Percentiles rank a stretch among this genome's conserved stretches.
phyloP scores from a whole-genome alignment of 2,113 vertebrate genomes.

The Okapia johnstoni region DNA sequence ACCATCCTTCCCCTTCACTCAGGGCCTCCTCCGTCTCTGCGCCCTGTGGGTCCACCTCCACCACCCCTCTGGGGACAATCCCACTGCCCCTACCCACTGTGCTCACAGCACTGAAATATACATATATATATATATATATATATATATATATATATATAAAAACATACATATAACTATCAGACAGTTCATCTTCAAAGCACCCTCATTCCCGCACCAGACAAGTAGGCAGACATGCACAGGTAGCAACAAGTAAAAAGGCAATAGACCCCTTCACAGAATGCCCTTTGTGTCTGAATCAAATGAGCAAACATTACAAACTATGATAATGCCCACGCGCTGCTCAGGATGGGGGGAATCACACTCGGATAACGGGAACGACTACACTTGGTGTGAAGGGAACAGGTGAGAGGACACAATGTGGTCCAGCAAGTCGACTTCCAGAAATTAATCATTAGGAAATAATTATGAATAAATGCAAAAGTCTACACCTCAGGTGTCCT shows the following conservation, averaged over 20 bases:
- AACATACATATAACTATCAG: neutral
- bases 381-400: neutral
- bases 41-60: accelerated
- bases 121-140: too few species aligned
- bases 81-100: too few species aligned
- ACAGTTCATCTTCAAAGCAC: neutral
- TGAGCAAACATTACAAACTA: neutral
- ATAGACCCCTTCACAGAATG: too few species aligned
- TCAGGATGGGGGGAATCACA: too few species aligned
- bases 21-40: neutral
- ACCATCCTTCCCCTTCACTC: too few species aligned
- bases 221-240: neutral
- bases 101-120: neutral
- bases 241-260: neutral
- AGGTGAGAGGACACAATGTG: neutral
- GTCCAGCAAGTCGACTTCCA: neutral
- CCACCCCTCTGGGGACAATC: accelerated
- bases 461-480: neutral
- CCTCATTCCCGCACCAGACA: neutral
- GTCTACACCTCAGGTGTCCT: neutral
- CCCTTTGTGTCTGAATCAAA: neutral
- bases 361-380: neutral
- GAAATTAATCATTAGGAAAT: neutral
- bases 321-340: neutral
- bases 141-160: too few species aligned